Base-by-base conservation (phyloP, 2,797 vertebrate species). In the Darevskia mixta region DNA sequence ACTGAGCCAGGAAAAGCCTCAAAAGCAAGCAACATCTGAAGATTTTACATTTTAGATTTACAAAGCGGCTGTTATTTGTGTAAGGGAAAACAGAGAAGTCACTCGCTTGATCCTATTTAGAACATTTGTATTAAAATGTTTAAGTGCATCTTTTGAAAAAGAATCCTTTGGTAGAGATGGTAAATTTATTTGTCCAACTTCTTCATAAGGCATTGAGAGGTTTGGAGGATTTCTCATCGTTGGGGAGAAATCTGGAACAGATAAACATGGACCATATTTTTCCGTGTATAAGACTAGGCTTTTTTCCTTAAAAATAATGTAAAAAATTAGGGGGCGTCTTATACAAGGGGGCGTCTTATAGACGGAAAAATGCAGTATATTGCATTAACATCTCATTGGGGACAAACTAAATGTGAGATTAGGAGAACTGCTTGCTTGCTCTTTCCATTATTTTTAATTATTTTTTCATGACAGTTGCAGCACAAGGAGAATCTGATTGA, bases 21-120 rank as follows among this genome's bases (percentile, higher is more conserved):
- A 72, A 1, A 84, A 76, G 67, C 77, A 67, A 38, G 18, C 18
- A 85, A 5, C 29, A 88, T 92, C 61, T 89, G 89, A 91, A 86
- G 85, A 4, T 80, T 92, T 55, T 83, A 41, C 38, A 15, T 86
- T 20, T 92, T 87, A 86, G 15, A 13, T 83, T 45, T 94, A 71
- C 61, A 90, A 85, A 82, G 75, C 64, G 23, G 4, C n/a, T 89
- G 86, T 49, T 76, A 73, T 11, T 90, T 86, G 79, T 45, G 41
- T 38, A 64, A 80, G 35, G 49, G 81, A 91, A 49, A 3, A 49
- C 49, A 64, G 3, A 86, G 29, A 25, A 83, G 3, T 2, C 43
- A 6, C 27, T 71, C 20, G 55, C 35, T 1, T 83, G 38, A 80
- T 86, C 87, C 4, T 2, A 25, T 43, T 86, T 6, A 79, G 3